Evolutionary conservation across 2,797 vertebrate species (phyloP).

Genomic region (Pampus argenteus): DNA sequence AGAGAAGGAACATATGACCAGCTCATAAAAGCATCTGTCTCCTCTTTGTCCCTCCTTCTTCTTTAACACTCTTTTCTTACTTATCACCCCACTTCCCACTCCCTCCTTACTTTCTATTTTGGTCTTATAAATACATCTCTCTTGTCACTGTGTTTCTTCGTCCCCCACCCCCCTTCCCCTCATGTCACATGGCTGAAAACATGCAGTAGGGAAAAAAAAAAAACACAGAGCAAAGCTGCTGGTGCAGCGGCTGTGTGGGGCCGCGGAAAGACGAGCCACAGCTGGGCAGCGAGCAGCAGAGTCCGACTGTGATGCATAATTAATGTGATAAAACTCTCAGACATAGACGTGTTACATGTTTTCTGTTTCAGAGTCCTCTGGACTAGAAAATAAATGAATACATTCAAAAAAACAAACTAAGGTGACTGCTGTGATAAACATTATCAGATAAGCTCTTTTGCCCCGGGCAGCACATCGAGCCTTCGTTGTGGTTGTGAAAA

Average conservation of each 20-base stretch:
- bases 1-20: slow-evolving; percentile 8
- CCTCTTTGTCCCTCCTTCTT: neutral
- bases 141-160: slow-evolving; percentile 42
- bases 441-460: neutral
- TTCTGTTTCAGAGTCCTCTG: slow-evolving; percentile 26
- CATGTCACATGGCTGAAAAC: slow-evolving; percentile 72
- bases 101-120: slow-evolving; percentile 60
- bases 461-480: neutral
- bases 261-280: neutral
- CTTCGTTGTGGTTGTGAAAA: neutral
- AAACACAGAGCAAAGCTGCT: slow-evolving; percentile 31
- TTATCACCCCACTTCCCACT: slow-evolving; percentile 35
- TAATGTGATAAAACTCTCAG: slow-evolving; percentile 52
- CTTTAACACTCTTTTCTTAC: slow-evolving; percentile 32
- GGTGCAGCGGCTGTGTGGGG: slow-evolving; percentile 1
- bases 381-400: neutral
- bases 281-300: neutral
- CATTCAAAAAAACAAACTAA: neutral
- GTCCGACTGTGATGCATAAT: slow-evolving; percentile 48
- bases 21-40: slow-evolving; percentile 12
- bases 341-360: slow-evolving; percentile 10
- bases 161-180: slow-evolving; percentile 15
- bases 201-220: slow-evolving; percentile 41
- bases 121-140: slow-evolving; percentile 52
- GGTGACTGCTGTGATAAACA: too few species aligned